phyloP scores from a whole-genome alignment of 2,797 vertebrate species.

The Leontocebus nigricollis region DNA sequence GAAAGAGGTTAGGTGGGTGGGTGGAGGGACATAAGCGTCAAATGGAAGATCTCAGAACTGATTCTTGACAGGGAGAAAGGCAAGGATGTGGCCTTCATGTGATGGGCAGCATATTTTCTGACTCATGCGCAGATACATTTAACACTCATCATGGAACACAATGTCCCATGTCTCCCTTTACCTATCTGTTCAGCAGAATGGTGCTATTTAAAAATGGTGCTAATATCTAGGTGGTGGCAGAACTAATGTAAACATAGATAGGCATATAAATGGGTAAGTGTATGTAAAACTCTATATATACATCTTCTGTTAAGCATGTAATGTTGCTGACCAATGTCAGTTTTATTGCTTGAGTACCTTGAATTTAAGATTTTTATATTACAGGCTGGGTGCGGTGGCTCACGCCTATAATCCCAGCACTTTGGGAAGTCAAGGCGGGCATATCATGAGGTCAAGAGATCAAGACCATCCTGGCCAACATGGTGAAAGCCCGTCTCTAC shows the following conservation, averaged over 20 bases:
- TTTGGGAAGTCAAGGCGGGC: too few relatives aligned
- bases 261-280: not conserved
- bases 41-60: not conserved
- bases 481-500: too few relatives aligned
- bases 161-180: conserved; percentile 61
- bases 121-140: not conserved
- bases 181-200: conserved; percentile 74
- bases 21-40: not conserved
- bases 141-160: not conserved
- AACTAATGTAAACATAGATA: conserved; percentile 9
- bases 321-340: conserved; percentile 81
- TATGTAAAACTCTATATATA: not conserved
- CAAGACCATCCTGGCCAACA: too few relatives aligned
- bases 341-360: conserved; percentile 56
- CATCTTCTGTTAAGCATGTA: conserved; percentile 19
- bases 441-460: too few relatives aligned
- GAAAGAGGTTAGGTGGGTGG: too few relatives aligned
- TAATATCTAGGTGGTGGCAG: conserved; percentile 68
- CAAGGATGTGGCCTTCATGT: not conserved
- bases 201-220: conserved; percentile 82
- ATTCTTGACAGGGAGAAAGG: not conserved
- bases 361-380: conserved; percentile 36
- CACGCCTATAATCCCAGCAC: too few relatives aligned
- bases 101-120: not conserved
- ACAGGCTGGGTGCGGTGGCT: not conserved